Evolutionary conservation across 1,140 invertebrate species (phyloP).

Genomic region (Drosophila tristis): DNA sequence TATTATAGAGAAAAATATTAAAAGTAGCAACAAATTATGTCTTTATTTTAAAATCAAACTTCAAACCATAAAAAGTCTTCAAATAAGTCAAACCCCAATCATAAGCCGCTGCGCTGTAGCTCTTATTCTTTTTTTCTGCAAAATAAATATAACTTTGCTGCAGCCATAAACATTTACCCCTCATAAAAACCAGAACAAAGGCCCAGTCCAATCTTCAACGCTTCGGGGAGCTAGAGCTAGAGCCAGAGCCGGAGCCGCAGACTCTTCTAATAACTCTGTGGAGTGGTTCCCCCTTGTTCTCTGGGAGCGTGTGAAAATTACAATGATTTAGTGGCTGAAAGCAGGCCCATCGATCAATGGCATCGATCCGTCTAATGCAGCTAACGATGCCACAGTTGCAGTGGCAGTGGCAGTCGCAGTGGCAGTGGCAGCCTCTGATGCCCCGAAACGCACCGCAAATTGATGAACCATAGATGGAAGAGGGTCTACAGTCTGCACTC

Average conservation of each 20-base stretch:
- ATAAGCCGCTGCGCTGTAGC: no score
- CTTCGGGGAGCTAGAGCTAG: conserved; percentile 6
- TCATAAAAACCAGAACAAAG: conserved; percentile 16
- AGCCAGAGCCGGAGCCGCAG: no score
- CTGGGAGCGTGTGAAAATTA: conserved; percentile 56
- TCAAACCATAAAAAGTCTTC: no score
- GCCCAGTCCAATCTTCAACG: conserved; percentile 11
- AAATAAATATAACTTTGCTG: conserved; percentile 3
- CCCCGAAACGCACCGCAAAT: conserved; percentile 51
- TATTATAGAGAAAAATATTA: no score
- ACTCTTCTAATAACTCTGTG: conserved; percentile 7
- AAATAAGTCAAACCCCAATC: no score
- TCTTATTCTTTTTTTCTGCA: background rate
- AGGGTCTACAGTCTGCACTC: conserved; percentile 4
- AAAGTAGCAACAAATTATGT: no score
- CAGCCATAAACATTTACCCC: background rate
- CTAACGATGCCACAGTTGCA: conserved; percentile 31
- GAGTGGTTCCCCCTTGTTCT: conserved; percentile 19
- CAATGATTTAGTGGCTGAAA: conserved; percentile 54
- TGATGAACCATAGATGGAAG: conserved; percentile 41
- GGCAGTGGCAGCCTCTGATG: conserved; percentile 35
- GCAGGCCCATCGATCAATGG: conserved; percentile 53
- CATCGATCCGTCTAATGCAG: conserved; percentile 46
- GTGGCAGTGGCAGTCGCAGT: background rate
- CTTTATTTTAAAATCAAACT: no score